Percentiles rank a stretch among this genome's conserved stretches.
phyloP scores from a whole-genome alignment of 2,113 vertebrate species.

The Zosterops pallidus region DNA sequence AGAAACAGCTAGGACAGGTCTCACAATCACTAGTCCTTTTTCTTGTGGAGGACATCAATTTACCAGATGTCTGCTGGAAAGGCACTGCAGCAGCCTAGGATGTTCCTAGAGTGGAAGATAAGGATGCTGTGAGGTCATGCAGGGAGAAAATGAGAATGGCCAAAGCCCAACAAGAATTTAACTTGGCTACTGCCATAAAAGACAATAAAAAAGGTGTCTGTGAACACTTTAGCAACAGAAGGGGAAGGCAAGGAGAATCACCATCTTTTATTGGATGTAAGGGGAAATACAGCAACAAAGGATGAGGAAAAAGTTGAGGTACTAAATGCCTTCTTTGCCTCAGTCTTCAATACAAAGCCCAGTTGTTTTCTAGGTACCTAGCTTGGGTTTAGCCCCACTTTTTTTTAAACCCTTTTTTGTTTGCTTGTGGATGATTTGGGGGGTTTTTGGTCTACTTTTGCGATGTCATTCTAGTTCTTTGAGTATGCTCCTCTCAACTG shows the following conservation, averaged over 20 bases:
- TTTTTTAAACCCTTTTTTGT: neutral
- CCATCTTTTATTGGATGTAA: neutral
- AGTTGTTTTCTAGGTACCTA: neutral
- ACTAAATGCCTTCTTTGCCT: neutral
- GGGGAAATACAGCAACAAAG: neutral
- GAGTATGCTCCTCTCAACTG: neutral
- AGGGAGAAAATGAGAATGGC: neutral
- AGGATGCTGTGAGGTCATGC: neutral
- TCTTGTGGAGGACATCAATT: neutral
- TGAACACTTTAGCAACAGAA: neutral
- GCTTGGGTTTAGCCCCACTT: neutral
- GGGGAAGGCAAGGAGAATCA: neutral
- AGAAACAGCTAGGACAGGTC: neutral
- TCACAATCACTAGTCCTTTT: neutral
- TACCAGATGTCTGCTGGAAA: neutral
- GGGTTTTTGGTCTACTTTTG: rapidly evolving
- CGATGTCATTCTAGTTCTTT: neutral
- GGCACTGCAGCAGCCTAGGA: neutral
- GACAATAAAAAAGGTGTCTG: neutral
- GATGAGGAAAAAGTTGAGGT: neutral
- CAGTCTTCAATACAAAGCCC: neutral
- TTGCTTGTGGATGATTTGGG: neutral
- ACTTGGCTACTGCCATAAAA: neutral
- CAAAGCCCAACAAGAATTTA: neutral
- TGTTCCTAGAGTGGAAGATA: neutral